phyloP scores from a whole-genome alignment of 2,888 invertebrate genomes.

The Eueremaeus valkanovi region DNA sequence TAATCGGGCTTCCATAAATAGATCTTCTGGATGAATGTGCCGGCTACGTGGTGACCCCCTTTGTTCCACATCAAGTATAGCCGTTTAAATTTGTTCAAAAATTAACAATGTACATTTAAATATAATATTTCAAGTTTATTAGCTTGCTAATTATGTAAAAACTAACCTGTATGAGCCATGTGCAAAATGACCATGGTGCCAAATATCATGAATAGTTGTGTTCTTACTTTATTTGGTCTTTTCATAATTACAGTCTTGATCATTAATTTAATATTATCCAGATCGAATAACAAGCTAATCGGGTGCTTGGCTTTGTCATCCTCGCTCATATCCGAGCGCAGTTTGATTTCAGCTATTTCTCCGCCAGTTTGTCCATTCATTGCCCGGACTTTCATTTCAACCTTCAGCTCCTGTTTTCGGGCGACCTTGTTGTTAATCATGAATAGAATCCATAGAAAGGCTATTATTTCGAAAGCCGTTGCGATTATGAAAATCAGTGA shows the following conservation, averaged over 20 bases:
- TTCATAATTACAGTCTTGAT: background rate
- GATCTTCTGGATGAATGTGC: background rate
- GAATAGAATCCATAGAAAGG: background rate
- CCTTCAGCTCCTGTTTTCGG: background rate
- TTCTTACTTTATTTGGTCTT: slow-evolving; percentile 9
- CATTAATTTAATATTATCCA: slow-evolving; percentile 23
- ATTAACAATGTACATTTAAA: background rate
- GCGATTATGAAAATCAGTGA: background rate
- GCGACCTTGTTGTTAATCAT: background rate
- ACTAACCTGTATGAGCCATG: background rate
- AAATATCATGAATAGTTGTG: background rate
- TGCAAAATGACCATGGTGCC: background rate
- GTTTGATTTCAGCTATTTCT: background rate
- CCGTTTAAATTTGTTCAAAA: background rate
- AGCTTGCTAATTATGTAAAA: background rate
- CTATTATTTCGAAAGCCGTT: background rate
- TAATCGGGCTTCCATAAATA: background rate
- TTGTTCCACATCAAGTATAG: too few relatives aligned
- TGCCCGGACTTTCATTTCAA: background rate
- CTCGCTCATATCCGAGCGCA: background rate
- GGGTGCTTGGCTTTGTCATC: background rate
- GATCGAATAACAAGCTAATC: slow-evolving; percentile 18
- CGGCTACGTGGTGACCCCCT: background rate
- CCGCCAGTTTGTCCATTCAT: background rate
- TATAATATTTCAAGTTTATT: background rate